phyloP scores from a whole-genome alignment of 2,797 vertebrate species.

The Limnodromus scolopaceus region DNA sequence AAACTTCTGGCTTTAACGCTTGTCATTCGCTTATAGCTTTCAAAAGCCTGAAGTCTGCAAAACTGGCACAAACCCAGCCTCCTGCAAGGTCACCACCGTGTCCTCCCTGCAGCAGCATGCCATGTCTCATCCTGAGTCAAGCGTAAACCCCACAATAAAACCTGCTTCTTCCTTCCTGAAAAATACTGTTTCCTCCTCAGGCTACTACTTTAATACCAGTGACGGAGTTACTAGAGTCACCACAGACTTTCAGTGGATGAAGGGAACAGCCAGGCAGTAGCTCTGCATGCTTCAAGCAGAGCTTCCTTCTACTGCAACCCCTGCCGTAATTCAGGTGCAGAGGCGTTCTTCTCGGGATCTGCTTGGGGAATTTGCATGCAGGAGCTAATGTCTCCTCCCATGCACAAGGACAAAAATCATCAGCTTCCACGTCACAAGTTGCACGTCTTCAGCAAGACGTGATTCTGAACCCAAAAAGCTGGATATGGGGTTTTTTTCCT shows the following conservation, averaged over 20 bases:
- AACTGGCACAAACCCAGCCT: neutral
- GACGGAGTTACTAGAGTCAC: neutral
- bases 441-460: neutral
- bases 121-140: neutral
- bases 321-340: neutral
- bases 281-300: neutral
- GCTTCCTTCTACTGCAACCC: neutral
- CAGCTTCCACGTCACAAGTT: neutral
- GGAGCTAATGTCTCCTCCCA: neutral
- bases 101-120: neutral
- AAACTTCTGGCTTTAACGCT: neutral
- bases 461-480: neutral
- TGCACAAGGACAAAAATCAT: neutral
- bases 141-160: neutral
- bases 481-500: neutral
- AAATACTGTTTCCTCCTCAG: neutral
- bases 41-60: neutral
- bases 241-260: neutral
- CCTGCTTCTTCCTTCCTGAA: neutral
- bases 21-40: accelerated
- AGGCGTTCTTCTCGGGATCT: neutral
- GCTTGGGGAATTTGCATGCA: neutral
- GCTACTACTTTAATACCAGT: neutral
- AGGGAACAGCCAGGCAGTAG: neutral
- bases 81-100: neutral